These are phyloP conservation scores for Hesperia comma DNA, from an alignment of 2,888 invertebrate genomes.

Conservation along the genomic window DNA sequence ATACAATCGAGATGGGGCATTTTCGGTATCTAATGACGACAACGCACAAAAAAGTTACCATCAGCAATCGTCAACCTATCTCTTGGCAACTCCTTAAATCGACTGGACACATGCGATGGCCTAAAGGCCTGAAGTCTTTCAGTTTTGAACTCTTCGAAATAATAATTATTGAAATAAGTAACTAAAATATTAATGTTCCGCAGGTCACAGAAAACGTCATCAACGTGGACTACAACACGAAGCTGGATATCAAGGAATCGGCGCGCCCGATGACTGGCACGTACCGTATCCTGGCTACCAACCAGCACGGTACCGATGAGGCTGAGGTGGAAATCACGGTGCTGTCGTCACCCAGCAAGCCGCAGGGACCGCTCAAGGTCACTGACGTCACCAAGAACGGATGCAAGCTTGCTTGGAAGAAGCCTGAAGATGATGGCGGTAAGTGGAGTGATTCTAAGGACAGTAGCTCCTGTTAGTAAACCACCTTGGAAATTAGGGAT, in stretches of 20 bases:
- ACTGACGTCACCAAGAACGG: conserved; percentile 94
- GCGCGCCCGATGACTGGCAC: conserved; percentile 93
- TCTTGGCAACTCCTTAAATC: too few species aligned
- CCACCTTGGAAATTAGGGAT: background rate
- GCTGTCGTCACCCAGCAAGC: conserved; percentile 91
- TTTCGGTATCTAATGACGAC: too few species aligned
- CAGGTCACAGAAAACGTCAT: conserved; percentile 89
- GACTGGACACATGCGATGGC: too few species aligned
- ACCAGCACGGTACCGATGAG: conserved; percentile 95
- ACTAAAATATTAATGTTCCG: background rate
- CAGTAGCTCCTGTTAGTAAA: too few species aligned
- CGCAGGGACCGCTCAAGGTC: conserved; percentile 95
- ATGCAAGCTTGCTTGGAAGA: conserved; percentile 96
- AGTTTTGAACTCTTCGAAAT: too few species aligned
- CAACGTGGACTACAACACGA: conserved; percentile 95
- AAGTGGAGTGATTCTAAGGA: conserved; percentile 42
- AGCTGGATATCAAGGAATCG: conserved; percentile 90
- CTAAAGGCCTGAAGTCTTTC: too few species aligned
- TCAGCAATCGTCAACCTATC: too few species aligned
- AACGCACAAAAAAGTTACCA: too few species aligned
- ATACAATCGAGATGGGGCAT: too few species aligned
- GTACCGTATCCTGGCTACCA: conserved; percentile 95
- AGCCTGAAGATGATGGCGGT: conserved; percentile 97
- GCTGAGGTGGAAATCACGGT: conserved; percentile 97
- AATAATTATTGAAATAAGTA: background rate